Conservation (phyloP, 2,113 vertebrate species). For the Epinephelus fuscoguttatus region DNA sequence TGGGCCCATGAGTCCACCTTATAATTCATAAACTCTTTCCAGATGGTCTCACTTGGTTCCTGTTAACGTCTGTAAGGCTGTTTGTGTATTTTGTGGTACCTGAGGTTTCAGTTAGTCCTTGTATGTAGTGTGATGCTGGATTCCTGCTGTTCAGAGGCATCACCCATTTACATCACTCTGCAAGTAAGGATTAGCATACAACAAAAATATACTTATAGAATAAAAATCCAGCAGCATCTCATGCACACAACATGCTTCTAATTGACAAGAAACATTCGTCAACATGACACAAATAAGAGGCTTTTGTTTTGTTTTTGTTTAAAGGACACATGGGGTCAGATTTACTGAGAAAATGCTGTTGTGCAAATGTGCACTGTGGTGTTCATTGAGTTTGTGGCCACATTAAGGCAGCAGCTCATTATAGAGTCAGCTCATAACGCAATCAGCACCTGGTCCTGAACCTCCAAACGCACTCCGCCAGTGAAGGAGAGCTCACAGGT, state of each 20-base stretch:
- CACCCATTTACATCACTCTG: background rate
- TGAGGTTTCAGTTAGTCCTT: background rate
- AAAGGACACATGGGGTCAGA: background rate
- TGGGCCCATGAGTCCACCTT: background rate
- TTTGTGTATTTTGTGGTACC: background rate
- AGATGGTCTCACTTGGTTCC: background rate
- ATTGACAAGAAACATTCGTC: background rate
- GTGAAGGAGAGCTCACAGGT: background rate
- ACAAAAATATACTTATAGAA: background rate
- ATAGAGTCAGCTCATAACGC: background rate
- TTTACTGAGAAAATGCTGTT: background rate
- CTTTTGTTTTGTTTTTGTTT: background rate
- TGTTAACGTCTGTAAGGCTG: background rate
- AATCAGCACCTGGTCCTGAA: background rate
- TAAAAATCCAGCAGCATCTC: background rate
- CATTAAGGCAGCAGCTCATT: background rate
- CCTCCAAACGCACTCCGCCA: background rate
- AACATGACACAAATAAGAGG: background rate
- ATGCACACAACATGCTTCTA: background rate
- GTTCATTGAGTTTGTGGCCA: no score
- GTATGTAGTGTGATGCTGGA: background rate
- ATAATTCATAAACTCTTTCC: slow-evolving; percentile 22
- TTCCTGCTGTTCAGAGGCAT: background rate
- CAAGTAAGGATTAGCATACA: background rate
- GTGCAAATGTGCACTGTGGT: background rate